A percentile compares a stretch with the other conserved stretches of the same genome.
These are phyloP conservation scores for Hemicrepidius hirtus DNA, from an alignment of 2,888 invertebrate genomes.

Conservation along the genomic window DNA sequence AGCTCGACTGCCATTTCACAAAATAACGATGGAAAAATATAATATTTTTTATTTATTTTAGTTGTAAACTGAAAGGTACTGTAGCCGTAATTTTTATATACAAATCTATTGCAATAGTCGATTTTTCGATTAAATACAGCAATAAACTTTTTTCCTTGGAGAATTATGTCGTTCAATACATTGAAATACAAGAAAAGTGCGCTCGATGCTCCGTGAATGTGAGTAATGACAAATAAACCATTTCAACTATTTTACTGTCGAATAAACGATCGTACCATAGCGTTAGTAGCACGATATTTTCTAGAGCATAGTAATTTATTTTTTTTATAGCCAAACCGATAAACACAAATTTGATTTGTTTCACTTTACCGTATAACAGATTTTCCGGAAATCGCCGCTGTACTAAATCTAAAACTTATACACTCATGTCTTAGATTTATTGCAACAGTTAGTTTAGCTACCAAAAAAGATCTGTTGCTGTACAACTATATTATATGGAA, in stretches of 20 bases:
- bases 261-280: background rate
- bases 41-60: too few relatives aligned
- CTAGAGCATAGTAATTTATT: background rate
- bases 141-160: slow-evolving; percentile 7
- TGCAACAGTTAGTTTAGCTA: too few relatives aligned
- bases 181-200: background rate
- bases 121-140: slow-evolving; percentile 22
- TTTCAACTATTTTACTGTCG: slow-evolving; percentile 5
- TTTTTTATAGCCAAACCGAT: background rate
- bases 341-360: background rate
- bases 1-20: too few relatives aligned
- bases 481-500: too few relatives aligned
- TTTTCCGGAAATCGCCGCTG: too few relatives aligned
- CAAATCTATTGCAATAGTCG: background rate
- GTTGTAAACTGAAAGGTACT: too few relatives aligned
- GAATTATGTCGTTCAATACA: slow-evolving; percentile 22
- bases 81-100: too few relatives aligned
- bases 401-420: too few relatives aligned
- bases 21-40: too few relatives aligned
- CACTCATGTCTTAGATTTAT: too few relatives aligned
- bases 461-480: too few relatives aligned
- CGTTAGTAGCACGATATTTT: background rate
- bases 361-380: too few relatives aligned
- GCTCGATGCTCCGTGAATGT: background rate
- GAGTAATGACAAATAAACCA: slow-evolving; percentile 9